Conservation (phyloP, 2,113 vertebrate genomes). For the Sinocyclocheilus rhinocerous region DNA sequence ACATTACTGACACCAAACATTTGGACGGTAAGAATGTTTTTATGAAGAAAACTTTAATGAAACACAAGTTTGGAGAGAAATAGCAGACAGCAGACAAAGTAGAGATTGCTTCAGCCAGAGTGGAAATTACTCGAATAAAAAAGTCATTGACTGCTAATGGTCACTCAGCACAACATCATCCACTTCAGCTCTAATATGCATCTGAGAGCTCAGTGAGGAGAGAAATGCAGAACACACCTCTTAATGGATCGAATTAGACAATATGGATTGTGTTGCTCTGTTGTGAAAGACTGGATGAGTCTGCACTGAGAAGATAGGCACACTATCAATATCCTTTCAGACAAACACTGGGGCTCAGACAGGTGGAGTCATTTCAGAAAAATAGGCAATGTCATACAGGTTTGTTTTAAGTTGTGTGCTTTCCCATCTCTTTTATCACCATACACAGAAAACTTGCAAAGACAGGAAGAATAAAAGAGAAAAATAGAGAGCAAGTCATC, state of each 20-base stretch:
- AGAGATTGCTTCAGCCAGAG: background rate
- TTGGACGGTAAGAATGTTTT: too few relatives aligned
- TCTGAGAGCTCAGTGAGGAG: constrained; percentile 16
- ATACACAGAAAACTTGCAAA: background rate
- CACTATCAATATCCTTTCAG: background rate
- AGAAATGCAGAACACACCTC: background rate
- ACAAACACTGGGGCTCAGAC: background rate
- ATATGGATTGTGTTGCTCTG: background rate
- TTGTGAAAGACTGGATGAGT: background rate
- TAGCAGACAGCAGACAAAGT: background rate
- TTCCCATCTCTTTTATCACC: background rate
- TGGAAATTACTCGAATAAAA: constrained; percentile 5
- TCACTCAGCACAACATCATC: constrained; percentile 35
- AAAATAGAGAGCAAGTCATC: background rate
- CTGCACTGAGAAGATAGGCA: background rate
- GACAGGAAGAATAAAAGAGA: background rate
- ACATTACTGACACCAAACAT: too few relatives aligned
- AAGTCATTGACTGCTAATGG: constrained; percentile 31
- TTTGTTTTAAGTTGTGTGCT: background rate
- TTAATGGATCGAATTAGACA: background rate
- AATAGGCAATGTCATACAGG: background rate
- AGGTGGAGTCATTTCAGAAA: background rate
- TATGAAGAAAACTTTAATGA: background rate
- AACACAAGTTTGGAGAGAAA: background rate
- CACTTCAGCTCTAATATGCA: constrained; percentile 28